Conservation (phyloP, 1,140 invertebrate species). For the Panulirus ornatus region DNA sequence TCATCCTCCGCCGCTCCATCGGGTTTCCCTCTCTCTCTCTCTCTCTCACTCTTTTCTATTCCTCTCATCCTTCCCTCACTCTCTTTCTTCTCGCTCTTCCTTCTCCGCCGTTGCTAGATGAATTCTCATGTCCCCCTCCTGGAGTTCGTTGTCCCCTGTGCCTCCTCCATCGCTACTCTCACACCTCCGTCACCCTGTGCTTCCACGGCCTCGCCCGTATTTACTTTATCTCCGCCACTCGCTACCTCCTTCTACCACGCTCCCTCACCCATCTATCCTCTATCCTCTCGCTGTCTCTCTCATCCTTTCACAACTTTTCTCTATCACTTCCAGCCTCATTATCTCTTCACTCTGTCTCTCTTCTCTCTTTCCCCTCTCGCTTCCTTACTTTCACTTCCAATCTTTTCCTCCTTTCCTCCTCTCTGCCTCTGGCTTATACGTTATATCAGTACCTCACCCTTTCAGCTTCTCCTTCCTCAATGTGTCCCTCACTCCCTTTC, state of each 20-base stretch:
- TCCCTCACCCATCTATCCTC: background rate
- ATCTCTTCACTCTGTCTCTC: background rate
- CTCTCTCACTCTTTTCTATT: background rate
- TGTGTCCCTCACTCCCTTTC: background rate
- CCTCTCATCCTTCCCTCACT: background rate
- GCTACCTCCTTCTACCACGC: background rate
- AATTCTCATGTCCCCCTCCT: too few species aligned
- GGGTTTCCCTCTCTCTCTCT: constrained; percentile 7
- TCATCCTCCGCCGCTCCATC: background rate
- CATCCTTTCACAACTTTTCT: background rate
- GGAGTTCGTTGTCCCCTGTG: too few species aligned
- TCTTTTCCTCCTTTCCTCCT: background rate
- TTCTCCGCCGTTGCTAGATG: background rate
- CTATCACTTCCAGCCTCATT: background rate
- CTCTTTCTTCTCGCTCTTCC: background rate
- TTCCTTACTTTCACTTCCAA: background rate
- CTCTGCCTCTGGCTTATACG: background rate
- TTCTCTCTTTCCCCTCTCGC: background rate
- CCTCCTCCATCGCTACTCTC: background rate
- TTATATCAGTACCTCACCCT: too few species aligned
- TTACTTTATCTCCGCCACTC: background rate
- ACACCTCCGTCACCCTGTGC: background rate
- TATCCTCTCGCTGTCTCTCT: constrained; percentile 6
- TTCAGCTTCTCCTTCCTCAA: too few species aligned
- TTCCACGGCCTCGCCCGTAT: background rate